phyloP scores from a whole-genome alignment of 2,113 vertebrate species.

The Platysternon megacephalum region DNA sequence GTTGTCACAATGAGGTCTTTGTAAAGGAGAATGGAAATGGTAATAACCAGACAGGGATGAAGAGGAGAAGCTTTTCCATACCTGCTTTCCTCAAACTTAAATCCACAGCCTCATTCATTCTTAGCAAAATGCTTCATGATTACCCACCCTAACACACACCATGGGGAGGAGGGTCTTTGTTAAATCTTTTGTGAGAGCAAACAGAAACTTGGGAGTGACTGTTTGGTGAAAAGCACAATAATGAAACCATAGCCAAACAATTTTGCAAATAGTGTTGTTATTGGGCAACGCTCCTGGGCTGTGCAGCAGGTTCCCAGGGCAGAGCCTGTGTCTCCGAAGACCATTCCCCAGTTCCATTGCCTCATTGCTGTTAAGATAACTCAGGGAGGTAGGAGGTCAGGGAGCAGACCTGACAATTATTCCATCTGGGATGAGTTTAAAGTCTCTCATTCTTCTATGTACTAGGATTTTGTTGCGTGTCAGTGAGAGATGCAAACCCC shows the following conservation, averaged over 20 bases:
- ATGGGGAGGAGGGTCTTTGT: neutral
- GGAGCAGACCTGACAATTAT: neutral
- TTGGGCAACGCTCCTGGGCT: accelerated
- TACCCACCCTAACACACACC: neutral
- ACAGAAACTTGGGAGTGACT: neutral
- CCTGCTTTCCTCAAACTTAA: slow-evolving; percentile 10
- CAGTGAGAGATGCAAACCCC: neutral
- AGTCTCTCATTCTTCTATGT: neutral
- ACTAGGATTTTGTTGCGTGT: neutral
- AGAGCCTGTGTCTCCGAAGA: neutral
- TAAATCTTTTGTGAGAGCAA: neutral
- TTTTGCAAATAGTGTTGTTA: neutral
- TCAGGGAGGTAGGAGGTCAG: neutral
- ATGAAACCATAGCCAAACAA: accelerated
- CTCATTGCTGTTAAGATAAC: neutral
- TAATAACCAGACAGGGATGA: slow-evolving; percentile 60
- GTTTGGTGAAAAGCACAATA: neutral
- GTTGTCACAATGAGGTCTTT: slow-evolving; percentile 79
- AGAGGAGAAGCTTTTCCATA: slow-evolving; percentile 48
- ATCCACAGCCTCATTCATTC: neutral
- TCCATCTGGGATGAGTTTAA: neutral
- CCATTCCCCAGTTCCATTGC: neutral
- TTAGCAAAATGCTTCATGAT: neutral
- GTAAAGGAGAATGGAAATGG: slow-evolving; percentile 50
- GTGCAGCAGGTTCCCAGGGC: accelerated